Base-by-base conservation (phyloP, 1,140 invertebrate species). In the Musca domestica region DNA sequence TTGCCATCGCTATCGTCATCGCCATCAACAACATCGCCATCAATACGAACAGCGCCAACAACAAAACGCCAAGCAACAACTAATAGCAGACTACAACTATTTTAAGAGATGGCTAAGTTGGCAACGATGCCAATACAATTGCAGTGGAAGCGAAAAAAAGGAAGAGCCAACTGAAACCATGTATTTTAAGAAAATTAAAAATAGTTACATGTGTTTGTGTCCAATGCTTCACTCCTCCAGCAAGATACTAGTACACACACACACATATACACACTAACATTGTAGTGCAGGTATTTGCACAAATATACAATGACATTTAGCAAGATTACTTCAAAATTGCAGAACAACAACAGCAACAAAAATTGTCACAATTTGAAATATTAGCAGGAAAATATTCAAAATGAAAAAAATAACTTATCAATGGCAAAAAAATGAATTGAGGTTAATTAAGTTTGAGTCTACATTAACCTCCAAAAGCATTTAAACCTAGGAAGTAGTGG, bases 41-140 rank as follows among this genome's bases (percentile, higher is more conserved):
- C 15, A 17, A 30, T 4, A 58, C 27, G 17, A 12, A 51, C 17
- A 58, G 30, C 17, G 41, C 17, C 56, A 41, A 58, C 54, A 58
- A 58, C 54, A 17, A 58, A 3, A 58, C 17, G 54, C 9, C 27
- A 41, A 10, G 5, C 4, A 41, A 10, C 34, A 41, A 41, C 34
- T 41, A 41, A 41, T 41, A 41, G 34, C 34, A 41, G 34, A 41
- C 34, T 41, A 41, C 34, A 51, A 22, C 25, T 30, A 61, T 61
- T 15, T 61, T 19, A 19, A 61, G 56, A 61, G 56, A 61, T 61
- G 34, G 56, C 54, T 34, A 61, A 61, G 56, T 61, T 61, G 56
- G 56, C 56, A 61, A 61, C 30, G 56, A 34, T 61, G 30, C 30
- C 56, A 61, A 61, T 61, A 61, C 48, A 51, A 19, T 20, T 51